These are phyloP conservation scores for Laodelphax striatellus DNA, from an alignment of 1,140 invertebrate genomes.

Conservation along the genomic window DNA sequence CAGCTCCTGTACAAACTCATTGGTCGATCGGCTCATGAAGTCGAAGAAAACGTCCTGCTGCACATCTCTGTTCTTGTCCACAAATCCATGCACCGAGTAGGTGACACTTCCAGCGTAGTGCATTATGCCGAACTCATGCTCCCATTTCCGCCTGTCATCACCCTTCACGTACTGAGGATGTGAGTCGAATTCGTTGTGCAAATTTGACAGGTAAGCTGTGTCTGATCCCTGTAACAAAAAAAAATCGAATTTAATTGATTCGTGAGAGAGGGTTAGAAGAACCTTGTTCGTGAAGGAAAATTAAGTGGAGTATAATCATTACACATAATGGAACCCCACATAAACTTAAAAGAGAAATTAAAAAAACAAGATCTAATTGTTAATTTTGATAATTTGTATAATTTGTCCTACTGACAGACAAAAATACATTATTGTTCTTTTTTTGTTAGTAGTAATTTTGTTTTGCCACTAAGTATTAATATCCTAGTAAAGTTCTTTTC, in stretches of 20 bases:
- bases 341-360: too few relatives aligned
- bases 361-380: too few relatives aligned
- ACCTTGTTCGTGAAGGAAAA: too few relatives aligned
- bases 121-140: conserved; percentile 79
- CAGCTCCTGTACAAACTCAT: conserved; percentile 81
- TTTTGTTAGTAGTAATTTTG: too few relatives aligned
- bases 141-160: conserved; percentile 75
- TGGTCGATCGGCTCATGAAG: conserved; percentile 73
- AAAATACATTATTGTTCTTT: too few relatives aligned
- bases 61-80: conserved; percentile 93
- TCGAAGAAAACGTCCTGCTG: conserved; percentile 94
- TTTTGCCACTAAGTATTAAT: too few relatives aligned
- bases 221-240: conserved; percentile 56
- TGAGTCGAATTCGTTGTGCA: conserved; percentile 78
- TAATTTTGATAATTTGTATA: too few relatives aligned
- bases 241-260: neutral
- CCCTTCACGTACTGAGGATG: conserved; percentile 83
- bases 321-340: too few relatives aligned
- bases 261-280: too few relatives aligned
- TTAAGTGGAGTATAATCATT: too few relatives aligned
- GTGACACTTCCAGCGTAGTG: conserved; percentile 94
- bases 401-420: too few relatives aligned
- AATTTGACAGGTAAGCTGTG: conserved; percentile 76
- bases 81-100: conserved; percentile 86
- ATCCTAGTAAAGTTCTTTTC: too few relatives aligned